Percentiles rank a stretch among this genome's conserved stretches.
phyloP scores from a whole-genome alignment of 2,113 vertebrate genomes.

The Seriola dumerili region DNA sequence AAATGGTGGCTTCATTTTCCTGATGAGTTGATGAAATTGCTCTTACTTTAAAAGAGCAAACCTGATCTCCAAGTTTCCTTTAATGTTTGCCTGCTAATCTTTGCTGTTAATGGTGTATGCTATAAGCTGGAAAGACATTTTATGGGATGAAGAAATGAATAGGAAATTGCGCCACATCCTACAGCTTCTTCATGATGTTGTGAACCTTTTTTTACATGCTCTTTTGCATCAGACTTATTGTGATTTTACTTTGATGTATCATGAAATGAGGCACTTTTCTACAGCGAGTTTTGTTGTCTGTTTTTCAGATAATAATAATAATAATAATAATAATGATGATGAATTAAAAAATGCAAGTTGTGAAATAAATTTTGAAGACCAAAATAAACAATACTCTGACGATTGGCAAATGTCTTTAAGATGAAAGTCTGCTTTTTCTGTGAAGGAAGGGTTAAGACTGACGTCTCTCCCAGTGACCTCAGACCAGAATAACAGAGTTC shows the following conservation, averaged over 20 bases:
- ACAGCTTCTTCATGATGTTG: neutral
- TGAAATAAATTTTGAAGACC: neutral
- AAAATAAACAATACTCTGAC: neutral
- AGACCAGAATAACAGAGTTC: conserved; percentile 68
- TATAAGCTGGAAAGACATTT: neutral
- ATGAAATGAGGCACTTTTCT: neutral
- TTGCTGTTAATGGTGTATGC: neutral
- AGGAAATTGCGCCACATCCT: neutral
- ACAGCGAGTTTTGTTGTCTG: neutral
- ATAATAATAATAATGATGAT: neutral
- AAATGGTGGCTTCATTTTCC: neutral
- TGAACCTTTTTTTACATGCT: neutral
- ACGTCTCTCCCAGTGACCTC: conserved; percentile 60
- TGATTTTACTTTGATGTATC: neutral
- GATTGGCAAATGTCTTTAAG: neutral
- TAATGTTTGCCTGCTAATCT: neutral
- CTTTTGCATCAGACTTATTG: neutral
- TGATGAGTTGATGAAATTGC: neutral
- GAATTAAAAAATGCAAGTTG: neutral
- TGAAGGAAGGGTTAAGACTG: conserved; percentile 27
- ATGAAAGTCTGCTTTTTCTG: neutral
- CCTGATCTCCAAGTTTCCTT: neutral
- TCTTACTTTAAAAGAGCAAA: neutral
- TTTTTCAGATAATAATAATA: neutral
- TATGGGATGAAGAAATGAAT: neutral